Evolutionary conservation across 2,113 vertebrate genomes (phyloP).

Genomic region (Madoqua kirkii): DNA sequence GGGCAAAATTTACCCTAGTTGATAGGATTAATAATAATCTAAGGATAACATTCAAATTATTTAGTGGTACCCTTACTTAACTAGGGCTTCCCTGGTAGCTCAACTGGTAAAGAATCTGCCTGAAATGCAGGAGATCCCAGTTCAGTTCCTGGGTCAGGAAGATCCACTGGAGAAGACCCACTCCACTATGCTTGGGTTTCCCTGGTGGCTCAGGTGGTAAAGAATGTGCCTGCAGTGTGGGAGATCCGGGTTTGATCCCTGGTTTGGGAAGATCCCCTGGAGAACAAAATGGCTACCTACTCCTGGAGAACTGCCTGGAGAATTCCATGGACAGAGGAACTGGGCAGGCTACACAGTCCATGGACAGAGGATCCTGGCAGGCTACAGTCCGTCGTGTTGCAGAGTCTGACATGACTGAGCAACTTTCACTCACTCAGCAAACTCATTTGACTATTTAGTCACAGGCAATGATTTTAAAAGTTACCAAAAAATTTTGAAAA

Average conservation of each 20-base stretch:
- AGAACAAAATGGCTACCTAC: not conserved
- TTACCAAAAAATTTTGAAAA: not conserved
- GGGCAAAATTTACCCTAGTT: slow-evolving; percentile 32
- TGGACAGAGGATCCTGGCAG: not conserved
- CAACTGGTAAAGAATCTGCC: not conserved
- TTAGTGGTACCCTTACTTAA: slow-evolving; percentile 42
- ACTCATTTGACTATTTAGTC: slow-evolving; percentile 11
- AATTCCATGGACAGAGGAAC: not conserved
- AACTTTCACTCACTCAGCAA: not conserved
- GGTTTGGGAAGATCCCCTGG: not conserved
- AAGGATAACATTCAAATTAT: slow-evolving; percentile 56
- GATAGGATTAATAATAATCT: slow-evolving; percentile 66
- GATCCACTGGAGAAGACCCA: not conserved
- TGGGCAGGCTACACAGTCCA: not conserved
- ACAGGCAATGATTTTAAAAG: not conserved
- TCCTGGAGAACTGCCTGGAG: not conserved
- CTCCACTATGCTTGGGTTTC: not conserved
- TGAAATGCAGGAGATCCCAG: not conserved
- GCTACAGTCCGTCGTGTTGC: not conserved
- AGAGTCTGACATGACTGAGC: not conserved
- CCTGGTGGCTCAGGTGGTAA: not conserved
- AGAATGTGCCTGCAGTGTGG: not conserved
- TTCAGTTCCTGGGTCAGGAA: not conserved
- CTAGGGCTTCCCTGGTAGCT: not conserved
- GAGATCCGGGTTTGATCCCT: not conserved